Conservation (phyloP, 1,140 invertebrate genomes). For the Parasteatoda tepidariorum region DNA sequence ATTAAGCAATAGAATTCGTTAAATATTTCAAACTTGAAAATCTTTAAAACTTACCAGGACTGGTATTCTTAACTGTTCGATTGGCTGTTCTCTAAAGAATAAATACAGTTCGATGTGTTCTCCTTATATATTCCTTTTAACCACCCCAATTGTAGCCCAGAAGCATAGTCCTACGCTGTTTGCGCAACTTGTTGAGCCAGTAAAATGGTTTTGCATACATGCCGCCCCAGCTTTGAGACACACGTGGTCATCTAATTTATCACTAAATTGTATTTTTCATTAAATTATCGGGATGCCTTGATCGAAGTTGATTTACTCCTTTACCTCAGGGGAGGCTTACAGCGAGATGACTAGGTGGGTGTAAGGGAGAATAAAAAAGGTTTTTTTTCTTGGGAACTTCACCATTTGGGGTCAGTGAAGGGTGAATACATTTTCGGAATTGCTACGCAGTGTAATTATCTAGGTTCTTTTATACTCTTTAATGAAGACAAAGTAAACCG, state of each 20-base stretch:
- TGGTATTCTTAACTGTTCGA: too few species aligned
- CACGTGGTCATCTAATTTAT: slow-evolving; percentile 42
- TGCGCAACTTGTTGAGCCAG: slow-evolving; percentile 43
- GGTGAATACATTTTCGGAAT: slow-evolving; percentile 34
- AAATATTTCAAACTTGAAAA: too few species aligned
- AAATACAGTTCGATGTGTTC: too few species aligned
- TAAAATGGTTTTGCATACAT: slow-evolving; percentile 23
- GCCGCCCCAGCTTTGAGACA: not conserved
- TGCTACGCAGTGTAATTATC: slow-evolving; percentile 35
- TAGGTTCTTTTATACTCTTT: not conserved
- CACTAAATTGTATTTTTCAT: slow-evolving; percentile 31
- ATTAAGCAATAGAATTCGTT: too few species aligned
- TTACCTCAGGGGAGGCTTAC: slow-evolving; percentile 16
- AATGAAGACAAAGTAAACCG: too few species aligned
- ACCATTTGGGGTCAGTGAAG: slow-evolving; percentile 30
- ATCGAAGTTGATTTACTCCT: slow-evolving; percentile 31
- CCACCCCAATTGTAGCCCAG: not conserved
- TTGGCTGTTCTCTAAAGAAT: too few species aligned
- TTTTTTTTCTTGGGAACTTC: slow-evolving; percentile 30
- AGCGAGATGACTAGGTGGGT: slow-evolving; percentile 1
- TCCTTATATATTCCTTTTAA: slow-evolving; percentile 22
- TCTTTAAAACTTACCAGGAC: too few species aligned
- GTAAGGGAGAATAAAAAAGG: not conserved
- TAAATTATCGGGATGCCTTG: slow-evolving; percentile 37
- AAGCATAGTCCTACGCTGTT: slow-evolving; percentile 6